Evolutionary conservation across 1,140 invertebrate genomes (phyloP).

Genomic region (Nixonia krombeini): DNA sequence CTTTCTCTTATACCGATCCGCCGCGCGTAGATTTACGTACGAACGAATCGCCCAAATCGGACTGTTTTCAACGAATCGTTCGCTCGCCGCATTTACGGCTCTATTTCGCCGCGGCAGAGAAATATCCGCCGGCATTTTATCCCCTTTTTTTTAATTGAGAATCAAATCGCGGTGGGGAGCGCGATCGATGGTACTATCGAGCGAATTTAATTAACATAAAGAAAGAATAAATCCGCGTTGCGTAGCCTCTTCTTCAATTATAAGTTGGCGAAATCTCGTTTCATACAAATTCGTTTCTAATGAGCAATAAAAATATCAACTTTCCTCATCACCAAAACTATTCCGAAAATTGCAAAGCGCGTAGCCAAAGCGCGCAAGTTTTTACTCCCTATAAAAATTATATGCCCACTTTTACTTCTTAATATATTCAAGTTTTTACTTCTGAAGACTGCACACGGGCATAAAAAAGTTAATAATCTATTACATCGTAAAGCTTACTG

Average conservation of each 20-base stretch:
- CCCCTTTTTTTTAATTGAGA: too few species aligned
- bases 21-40: conserved; percentile 2
- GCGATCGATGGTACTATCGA: too few species aligned
- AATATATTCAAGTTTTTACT: conserved; percentile 6
- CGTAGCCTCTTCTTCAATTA: too few species aligned
- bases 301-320: neutral
- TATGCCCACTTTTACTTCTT: conserved; percentile 4
- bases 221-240: too few species aligned
- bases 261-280: neutral
- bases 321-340: neutral
- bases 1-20: conserved; percentile 3
- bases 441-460: neutral
- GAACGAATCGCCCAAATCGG: conserved; percentile 3
- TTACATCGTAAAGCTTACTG: neutral
- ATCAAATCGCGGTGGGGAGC: too few species aligned
- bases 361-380: neutral
- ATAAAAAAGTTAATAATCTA: conserved; percentile 15
- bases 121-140: too few species aligned
- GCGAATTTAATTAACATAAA: too few species aligned
- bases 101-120: neutral
- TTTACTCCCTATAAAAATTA: conserved; percentile 4
- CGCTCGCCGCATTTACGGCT: neutral
- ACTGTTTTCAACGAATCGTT: neutral
- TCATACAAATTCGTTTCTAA: neutral
- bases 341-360: neutral